Base-by-base conservation (phyloP, 2,797 vertebrate species). In the Paguma larvata region DNA sequence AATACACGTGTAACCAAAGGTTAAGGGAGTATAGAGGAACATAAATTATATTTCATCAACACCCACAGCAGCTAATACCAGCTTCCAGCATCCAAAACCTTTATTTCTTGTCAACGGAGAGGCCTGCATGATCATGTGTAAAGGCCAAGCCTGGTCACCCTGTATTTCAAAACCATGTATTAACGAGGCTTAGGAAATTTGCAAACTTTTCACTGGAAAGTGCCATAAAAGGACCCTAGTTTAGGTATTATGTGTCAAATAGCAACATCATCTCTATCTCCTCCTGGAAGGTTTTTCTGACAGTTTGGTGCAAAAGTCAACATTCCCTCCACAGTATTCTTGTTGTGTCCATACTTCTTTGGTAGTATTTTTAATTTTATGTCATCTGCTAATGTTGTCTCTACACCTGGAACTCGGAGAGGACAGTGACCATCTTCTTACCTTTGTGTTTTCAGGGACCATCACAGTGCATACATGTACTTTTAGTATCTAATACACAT, bases 11-110 rank as follows among this genome's bases (percentile, higher is more conserved):
- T 91, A 97, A 87, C 34, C 34, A 87, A 78, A 94, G 78, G 78
- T 87, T 88, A 83, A 59, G 21, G 46, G 21, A 56, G 21, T 46
- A 2, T 2, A 95, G 56, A 79, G 11, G 21, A 96, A 34, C 75
- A 65, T 75, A 92, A 63, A 93, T 79, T 84, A 5, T 34, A 88
- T 94, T 96, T 94, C n/a, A 51, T 70, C 73, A 78, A 93, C 92
- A 84, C 21, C 25, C 27, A 85, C 13, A 89, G 67, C 56, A 92
- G 56, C 83, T 85, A 68, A 96, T 91, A 30, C 25, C 23, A 89
- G 41, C 21, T 79, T 38, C 48, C 7, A 78, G 63, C 6, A 80
- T 68, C 27, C 34, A 93, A 97, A 97, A 32, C n/a, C 46, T 59
- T 93, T 94, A 86, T n/a, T 73, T 96, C 85, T 51, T 85, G 68